phyloP scores from a whole-genome alignment of 2,888 invertebrate species.

The Cyaniris semiargus region DNA sequence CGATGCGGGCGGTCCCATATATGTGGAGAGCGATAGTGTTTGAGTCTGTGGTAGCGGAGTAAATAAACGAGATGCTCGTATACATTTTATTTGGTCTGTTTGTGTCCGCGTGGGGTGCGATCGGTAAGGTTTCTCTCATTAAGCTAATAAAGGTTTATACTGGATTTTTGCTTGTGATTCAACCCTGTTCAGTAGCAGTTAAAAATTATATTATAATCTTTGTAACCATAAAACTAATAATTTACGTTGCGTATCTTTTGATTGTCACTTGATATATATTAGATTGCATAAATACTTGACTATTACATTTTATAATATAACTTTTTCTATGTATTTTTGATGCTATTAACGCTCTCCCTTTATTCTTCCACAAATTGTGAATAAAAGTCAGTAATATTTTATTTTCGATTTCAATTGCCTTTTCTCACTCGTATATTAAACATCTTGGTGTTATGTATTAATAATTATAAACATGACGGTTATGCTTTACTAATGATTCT shows the following conservation, averaged over 20 bases:
- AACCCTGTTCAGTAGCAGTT: neutral
- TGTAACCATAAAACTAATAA: too few relatives aligned
- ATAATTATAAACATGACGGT: neutral
- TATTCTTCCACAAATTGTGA: too few relatives aligned
- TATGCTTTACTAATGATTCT: neutral
- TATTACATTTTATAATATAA: too few relatives aligned
- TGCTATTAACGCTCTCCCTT: too few relatives aligned
- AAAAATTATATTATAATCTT: neutral
- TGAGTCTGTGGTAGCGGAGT: constrained; percentile 4
- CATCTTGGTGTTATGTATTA: too few relatives aligned
- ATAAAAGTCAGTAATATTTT: too few relatives aligned
- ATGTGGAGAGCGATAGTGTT: constrained; percentile 34
- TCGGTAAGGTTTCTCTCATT: constrained; percentile 3
- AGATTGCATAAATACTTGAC: too few relatives aligned
- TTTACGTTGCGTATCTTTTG: too few relatives aligned
- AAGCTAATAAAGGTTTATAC: neutral
- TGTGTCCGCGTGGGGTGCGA: neutral
- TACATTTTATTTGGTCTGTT: constrained; percentile 4
- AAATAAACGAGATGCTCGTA: neutral
- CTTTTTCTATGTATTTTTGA: too few relatives aligned
- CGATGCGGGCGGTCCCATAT: constrained; percentile 42
- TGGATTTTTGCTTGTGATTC: neutral
- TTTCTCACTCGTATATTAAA: too few relatives aligned
- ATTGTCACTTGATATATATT: too few relatives aligned
- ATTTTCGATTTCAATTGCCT: too few relatives aligned